Conservation (phyloP, 2,113 vertebrate species). For the Blennius ocellaris region DNA sequence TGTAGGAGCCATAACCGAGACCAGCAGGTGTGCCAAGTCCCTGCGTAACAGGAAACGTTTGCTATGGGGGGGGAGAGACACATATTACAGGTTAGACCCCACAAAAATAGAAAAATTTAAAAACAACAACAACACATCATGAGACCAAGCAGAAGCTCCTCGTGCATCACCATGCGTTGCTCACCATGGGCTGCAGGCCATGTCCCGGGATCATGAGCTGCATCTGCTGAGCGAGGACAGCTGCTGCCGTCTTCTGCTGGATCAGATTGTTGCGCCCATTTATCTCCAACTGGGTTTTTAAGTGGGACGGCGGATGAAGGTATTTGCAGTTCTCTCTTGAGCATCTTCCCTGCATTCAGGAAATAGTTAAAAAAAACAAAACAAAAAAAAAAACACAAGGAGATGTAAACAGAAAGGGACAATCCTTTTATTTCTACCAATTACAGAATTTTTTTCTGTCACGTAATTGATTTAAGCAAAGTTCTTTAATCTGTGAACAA, state of each 20-base stretch:
- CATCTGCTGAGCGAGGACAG: conserved; percentile 96
- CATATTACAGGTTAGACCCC: conserved; percentile 10
- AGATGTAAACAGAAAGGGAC: neutral
- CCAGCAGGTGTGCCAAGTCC: conserved; percentile 90
- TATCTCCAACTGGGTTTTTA: conserved; percentile 97
- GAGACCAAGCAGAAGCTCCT: neutral
- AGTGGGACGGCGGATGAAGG: conserved; percentile 95
- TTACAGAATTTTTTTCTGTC: no score
- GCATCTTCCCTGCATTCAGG: conserved; percentile 89
- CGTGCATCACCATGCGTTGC: conserved; percentile 37
- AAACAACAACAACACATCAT: neutral
- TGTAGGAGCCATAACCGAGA: conserved; percentile 93
- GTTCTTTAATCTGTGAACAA: no score
- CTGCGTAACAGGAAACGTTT: conserved; percentile 89
- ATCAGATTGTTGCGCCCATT: conserved; percentile 98
- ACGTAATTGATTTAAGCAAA: no score
- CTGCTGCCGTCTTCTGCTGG: conserved; percentile 96
- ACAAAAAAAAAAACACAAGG: neutral
- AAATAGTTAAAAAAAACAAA: neutral
- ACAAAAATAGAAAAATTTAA: no score
- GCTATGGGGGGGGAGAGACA: conserved; percentile 72
- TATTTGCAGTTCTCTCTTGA: conserved; percentile 98
- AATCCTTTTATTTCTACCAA: neutral
- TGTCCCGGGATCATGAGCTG: conserved; percentile 96
- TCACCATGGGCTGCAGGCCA: conserved; percentile 91